Evolutionary conservation across 2,113 vertebrate species (phyloP), one percentile per base, ranked within the genome.

Genomic region (Colistium nudipinnis): DNA sequence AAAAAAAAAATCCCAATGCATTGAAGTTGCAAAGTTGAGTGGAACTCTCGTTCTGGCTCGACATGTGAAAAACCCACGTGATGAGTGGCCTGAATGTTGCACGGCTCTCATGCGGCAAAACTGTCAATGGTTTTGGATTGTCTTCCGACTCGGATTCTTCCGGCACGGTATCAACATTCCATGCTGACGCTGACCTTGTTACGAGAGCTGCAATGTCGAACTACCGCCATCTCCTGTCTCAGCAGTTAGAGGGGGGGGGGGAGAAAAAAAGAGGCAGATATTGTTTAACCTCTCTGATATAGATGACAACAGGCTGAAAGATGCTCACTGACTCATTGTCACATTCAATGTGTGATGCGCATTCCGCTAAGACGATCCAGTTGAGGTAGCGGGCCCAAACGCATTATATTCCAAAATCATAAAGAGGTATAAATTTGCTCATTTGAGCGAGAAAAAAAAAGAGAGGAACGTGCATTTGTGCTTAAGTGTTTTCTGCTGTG

Each of bases 81-180:
- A 79, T 68, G 65, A 52, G 43, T 35, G 38, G 43, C 14, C 39
- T 71, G 63, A 86, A 86, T 78, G 86, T 86, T 82, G 81, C 73
- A 41, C 25, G 56, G 51, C 47, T 75, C 62, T 81, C 80, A 57
- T 49, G 69, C 77, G 69, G 62, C 44, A 36, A 70, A 69, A 70
- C 52, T 56, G 78, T 44, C 48, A 57, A 41, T 48, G 28, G 41
- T 74, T 63, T 78, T 79, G n/a, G n/a, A n/a, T n/a, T n/a, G 39
- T 43, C 28, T 56, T 74, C 63, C 30, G 20, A 64, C 57, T 62
- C 36, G 1, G 60, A 72, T 64, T 83, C 48, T 74, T 84, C 63
- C 30, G 0, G 45, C 33, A 8, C 47, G 45, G 13, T 41, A 69
- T 84, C 81, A 81, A 81, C 76, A 81, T 76, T 83, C 65, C 72